Base-by-base conservation (phyloP, 2,888 invertebrate genomes). In the Tinea semifulvella region DNA sequence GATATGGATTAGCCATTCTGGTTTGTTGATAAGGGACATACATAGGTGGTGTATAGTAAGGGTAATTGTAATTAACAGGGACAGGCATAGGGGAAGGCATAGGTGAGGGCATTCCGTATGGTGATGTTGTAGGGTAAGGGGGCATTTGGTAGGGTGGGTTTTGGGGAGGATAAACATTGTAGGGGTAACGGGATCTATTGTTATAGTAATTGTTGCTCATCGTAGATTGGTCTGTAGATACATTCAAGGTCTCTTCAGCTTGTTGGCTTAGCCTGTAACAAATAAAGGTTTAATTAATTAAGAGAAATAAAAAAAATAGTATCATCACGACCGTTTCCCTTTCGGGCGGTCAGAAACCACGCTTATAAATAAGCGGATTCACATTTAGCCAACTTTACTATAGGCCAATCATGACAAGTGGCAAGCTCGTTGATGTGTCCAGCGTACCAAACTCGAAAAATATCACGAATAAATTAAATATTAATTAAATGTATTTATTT, bases 151-250 rank as follows among this genome's bases (percentile, higher is more conserved):
- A 68, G 8, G 16, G 19, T 10, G 16, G 19, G 46, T 67, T 65
- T 47, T 68, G 71, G 14, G 52, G 53, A 50, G 67, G 73, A 16
- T 58, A 62, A 7, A 40, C 25, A 52, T 70, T 72, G 2, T 59
- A 57, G 22, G 65, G 70, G 26, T 71, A 68, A 17, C 75, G 73
- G 2, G 43, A 45, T 16, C 18, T 31, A 22, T 66, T 52, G 48
- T 77, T 76, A 53, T 69, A 69, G 5, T 53, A 57, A n/a, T 68
- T 71, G 47, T 76, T 76, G 51, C 67, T 76, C 79, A 79, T 79
- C 48, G 62, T 64, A 10, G 62, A 49, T 46, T 61, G 57, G 22
- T 70, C 75, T 17, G 42, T 43, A 18, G 68, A 54, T 2, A 64
- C 57, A 45, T 53, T 66, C 42, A 71, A 40, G 44, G 68, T 56